These are phyloP conservation scores for Rallus crepitans DNA, from an alignment of 2,797 vertebrate species.

Conservation along the genomic window DNA sequence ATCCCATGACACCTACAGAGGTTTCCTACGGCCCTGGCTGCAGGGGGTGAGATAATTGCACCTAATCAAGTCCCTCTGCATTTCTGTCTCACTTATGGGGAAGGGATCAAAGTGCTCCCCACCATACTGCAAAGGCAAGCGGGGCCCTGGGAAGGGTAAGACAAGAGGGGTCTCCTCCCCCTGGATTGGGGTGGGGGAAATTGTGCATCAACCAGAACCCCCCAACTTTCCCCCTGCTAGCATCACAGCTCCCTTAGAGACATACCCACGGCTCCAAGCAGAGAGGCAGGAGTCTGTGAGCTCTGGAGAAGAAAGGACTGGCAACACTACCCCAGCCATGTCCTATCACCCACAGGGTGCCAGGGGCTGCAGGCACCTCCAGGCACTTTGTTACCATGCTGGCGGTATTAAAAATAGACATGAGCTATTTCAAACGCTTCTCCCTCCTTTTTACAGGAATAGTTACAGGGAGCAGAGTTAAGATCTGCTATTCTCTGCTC, in stretches of 20 bases:
- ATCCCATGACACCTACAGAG: not conserved
- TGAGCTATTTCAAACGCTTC: not conserved
- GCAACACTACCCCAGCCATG: not conserved
- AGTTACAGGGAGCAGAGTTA: not conserved
- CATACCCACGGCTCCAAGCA: not conserved
- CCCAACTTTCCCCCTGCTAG: not conserved
- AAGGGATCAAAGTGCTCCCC: not conserved
- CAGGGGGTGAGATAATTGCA: not conserved
- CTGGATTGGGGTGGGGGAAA: not conserved
- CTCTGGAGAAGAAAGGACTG: not conserved
- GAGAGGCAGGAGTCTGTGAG: not conserved
- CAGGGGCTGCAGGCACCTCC: not conserved
- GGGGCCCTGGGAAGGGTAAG: not conserved
- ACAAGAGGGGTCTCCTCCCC: not conserved
- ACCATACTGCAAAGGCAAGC: not conserved
- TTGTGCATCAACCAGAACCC: not conserved
- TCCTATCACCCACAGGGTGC: not conserved
- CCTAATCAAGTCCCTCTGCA: constrained; percentile 1
- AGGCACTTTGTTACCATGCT: not conserved
- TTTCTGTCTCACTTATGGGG: constrained; percentile 21
- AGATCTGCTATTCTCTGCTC: constrained; percentile 27
- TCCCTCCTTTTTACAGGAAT: not conserved
- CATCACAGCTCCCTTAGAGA: rapidly evolving
- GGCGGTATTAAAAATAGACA: not conserved
- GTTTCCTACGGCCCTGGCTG: not conserved